These are phyloP conservation scores for Grus americana DNA, from an alignment of 2,113 vertebrate species.

Conservation along the genomic window DNA sequence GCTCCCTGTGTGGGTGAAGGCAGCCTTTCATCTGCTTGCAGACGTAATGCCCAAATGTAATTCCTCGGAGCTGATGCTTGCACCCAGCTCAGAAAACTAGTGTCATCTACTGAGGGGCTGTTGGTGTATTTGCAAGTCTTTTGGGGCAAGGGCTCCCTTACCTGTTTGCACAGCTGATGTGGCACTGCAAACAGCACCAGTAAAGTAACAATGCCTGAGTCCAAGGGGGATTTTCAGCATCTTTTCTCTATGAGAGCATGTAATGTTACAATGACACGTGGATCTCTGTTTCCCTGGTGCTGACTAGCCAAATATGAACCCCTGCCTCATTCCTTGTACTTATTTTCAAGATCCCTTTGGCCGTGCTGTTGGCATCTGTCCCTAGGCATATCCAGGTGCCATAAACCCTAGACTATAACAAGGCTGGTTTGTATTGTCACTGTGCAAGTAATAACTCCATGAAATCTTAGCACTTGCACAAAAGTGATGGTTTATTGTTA, in stretches of 20 bases:
- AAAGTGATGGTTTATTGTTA: background rate
- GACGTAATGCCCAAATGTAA: background rate
- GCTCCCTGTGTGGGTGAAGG: background rate
- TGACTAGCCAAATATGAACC: background rate
- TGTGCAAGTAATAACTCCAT: background rate
- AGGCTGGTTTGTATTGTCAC: background rate
- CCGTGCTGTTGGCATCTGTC: background rate
- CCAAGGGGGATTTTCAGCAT: background rate
- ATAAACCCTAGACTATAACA: background rate
- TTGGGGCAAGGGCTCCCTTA: background rate
- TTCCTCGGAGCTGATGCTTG: background rate
- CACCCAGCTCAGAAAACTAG: background rate
- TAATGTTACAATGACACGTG: background rate
- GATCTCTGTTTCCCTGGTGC: background rate
- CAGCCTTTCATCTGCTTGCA: background rate
- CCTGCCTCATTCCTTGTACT: background rate
- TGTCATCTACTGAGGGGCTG: background rate
- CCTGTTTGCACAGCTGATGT: background rate
- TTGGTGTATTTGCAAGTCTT: background rate
- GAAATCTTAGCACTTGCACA: background rate
- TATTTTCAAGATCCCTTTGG: background rate
- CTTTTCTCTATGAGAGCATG: background rate
- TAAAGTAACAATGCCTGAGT: background rate
- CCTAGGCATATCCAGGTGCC: background rate
- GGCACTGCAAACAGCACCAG: background rate